Evolutionary conservation across 2,888 invertebrate genomes (phyloP), one percentile per base, ranked within the genome.

Genomic region (Villa cingulata): DNA sequence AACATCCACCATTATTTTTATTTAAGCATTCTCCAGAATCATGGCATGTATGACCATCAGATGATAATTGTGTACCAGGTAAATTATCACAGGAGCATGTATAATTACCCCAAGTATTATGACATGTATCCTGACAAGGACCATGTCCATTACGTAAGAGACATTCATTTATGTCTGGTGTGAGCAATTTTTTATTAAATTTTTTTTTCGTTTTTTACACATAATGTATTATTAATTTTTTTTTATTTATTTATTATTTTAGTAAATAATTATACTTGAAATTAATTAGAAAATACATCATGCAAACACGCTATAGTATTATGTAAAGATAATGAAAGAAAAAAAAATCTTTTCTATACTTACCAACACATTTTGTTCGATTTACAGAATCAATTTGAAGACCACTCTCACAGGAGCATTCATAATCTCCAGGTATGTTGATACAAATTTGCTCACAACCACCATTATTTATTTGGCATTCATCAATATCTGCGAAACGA

Each of bases 111-210:
- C 71, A 68, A 37, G 70, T 70, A 62, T 80, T 80, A 51, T 62
- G 61, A 60, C 80, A 81, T 38, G 68, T 69, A 56, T 77, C 78
- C 61, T 80, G 76, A 59, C 80, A 81, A 15, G 78, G 78, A 9
- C 78, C 80, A 54, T 70, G 70, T 20, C 78, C 80, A 61, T 78
- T 78, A 57, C 77, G 73, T 55, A 74, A 63, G 27, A 75, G 64
- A 57, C 79, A 80, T 62, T 79, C 79, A 62, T 80, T 75, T 54
- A 76, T 66, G 62, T 78, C 77, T 72, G 61, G 16, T 42, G n/a
- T 51, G 54, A 45, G 40, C 40, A 45, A 40, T 32, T 38, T 29
- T 18, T n/a, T 41, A n/a, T n/a, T n/a, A n/a, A n/a, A n/a, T n/a
- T n/a, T n/a, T n/a, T n/a, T n/a, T n/a, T n/a, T n/a, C n/a, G n/a